Evolutionary conservation across 1,140 invertebrate species (phyloP).

Genomic region (Oscheius sp.): DNA sequence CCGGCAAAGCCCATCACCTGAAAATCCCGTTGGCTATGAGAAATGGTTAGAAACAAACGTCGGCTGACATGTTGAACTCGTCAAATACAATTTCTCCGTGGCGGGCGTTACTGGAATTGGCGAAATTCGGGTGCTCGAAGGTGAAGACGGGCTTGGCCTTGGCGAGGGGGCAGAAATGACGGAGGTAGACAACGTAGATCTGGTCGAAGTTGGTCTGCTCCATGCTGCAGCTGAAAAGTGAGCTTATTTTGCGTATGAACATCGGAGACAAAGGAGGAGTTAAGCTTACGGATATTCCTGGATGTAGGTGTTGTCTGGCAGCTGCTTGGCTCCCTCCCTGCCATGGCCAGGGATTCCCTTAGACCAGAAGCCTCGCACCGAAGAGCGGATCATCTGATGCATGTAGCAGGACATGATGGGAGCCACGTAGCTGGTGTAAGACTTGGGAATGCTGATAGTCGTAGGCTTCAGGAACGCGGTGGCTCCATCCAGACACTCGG

Average conservation of each 20-base stretch:
- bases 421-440: slow-evolving; percentile 38
- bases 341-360: slow-evolving; percentile 22
- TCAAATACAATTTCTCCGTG: slow-evolving; percentile 1
- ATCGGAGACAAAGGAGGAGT: background rate
- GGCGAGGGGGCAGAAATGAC: slow-evolving; percentile 33
- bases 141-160: slow-evolving; percentile 35
- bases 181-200: slow-evolving; percentile 49
- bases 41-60: slow-evolving; percentile 4
- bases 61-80: slow-evolving; percentile 6
- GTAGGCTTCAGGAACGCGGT: slow-evolving; percentile 56
- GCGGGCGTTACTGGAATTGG: slow-evolving; percentile 24
- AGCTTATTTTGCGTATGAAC: background rate
- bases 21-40: background rate
- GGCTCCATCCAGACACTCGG: slow-evolving; percentile 95
- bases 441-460: slow-evolving; percentile 52
- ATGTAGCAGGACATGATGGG: slow-evolving; percentile 53
- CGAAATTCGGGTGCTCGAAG: slow-evolving; percentile 49
- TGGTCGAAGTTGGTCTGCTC: slow-evolving; percentile 38
- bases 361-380: background rate
- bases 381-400: slow-evolving; percentile 40
- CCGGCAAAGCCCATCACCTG: slow-evolving; percentile 56
- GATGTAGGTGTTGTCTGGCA: slow-evolving; percentile 15
- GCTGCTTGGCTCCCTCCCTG: background rate
- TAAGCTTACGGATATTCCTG: slow-evolving; percentile 27
- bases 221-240: slow-evolving; percentile 3